Evolutionary conservation across 2,888 invertebrate species (phyloP).

Genomic region (Flexamia atlantica): DNA sequence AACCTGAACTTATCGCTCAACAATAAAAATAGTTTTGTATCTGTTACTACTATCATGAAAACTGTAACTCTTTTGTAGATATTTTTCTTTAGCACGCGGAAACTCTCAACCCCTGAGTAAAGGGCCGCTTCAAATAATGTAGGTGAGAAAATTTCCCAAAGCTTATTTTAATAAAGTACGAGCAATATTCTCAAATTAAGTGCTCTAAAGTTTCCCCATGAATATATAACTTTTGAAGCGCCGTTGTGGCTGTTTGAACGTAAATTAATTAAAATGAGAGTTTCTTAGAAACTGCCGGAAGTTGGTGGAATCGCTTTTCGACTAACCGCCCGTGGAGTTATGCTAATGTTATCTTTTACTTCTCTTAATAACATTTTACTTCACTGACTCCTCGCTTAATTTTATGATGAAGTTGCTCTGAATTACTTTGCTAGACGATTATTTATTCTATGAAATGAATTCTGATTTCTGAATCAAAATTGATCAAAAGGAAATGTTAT

Average conservation of each 20-base stretch:
- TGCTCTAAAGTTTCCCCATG: constrained; percentile 12
- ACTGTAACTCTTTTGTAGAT: too few species aligned
- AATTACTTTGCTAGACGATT: too few species aligned
- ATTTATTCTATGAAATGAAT: too few species aligned
- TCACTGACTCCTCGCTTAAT: not conserved
- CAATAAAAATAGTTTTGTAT: too few species aligned
- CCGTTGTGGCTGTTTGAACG: constrained; percentile 32
- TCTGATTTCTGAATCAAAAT: too few species aligned
- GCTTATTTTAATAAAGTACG: constrained; percentile 3
- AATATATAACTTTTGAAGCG: constrained; percentile 23
- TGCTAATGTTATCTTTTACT: constrained; percentile 37
- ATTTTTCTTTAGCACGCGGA: too few species aligned
- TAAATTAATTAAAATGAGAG: constrained; percentile 38
- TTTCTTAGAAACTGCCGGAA: constrained; percentile 3
- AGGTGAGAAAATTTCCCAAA: not conserved
- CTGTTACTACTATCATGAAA: too few species aligned
- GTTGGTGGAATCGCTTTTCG: constrained; percentile 8
- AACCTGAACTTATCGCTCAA: too few species aligned
- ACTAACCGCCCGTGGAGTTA: constrained; percentile 16
- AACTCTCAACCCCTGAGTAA: too few species aligned
- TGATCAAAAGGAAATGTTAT: too few species aligned
- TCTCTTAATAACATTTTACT: not conserved
- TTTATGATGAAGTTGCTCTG: not conserved
- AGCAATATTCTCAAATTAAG: constrained; percentile 34
- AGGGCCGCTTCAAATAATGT: not conserved